phyloP scores from a whole-genome alignment of 2,797 vertebrate genomes.

The Scomberomorus guttatus region DNA sequence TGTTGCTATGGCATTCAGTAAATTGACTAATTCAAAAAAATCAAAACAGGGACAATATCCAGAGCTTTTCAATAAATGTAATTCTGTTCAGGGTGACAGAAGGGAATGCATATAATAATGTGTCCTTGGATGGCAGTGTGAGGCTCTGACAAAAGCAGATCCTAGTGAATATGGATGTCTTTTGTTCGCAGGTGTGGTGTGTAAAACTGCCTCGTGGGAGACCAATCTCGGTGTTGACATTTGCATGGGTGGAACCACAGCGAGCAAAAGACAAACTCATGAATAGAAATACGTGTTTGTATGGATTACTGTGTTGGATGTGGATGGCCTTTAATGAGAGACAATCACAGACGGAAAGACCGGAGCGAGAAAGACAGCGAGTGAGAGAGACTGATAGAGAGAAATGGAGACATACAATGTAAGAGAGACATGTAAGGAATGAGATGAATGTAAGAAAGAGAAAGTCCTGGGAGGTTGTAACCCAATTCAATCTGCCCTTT shows the following conservation, averaged over 20 bases:
- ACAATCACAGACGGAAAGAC: constrained; percentile 18
- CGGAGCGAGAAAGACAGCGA: not conserved
- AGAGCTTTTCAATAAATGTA: constrained; percentile 10
- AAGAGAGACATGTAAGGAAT: not conserved
- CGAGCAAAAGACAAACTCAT: constrained; percentile 66
- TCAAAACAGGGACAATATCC: not conserved
- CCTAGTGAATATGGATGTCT: constrained; percentile 67
- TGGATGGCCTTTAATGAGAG: constrained; percentile 60
- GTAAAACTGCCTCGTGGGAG: constrained; percentile 55
- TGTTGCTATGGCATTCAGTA: constrained; percentile 4
- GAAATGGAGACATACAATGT: constrained; percentile 18
- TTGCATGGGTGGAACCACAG: constrained; percentile 54
- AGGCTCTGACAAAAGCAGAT: constrained; percentile 44
- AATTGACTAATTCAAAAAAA: constrained; percentile 6
- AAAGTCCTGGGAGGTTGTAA: constrained; percentile 29
- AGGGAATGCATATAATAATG: constrained; percentile 22
- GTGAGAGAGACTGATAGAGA: constrained; percentile 19
- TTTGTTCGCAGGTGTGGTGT: constrained; percentile 57
- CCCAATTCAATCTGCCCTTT: constrained; percentile 21
- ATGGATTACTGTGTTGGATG: constrained; percentile 62
- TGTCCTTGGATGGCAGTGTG: constrained; percentile 23
- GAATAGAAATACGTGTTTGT: constrained; percentile 76
- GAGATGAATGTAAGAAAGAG: too few species aligned
- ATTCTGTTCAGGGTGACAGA: constrained; percentile 38
- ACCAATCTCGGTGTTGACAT: constrained; percentile 59